phyloP scores from a whole-genome alignment of 2,113 vertebrate species.

The Oryzias melastigma region DNA sequence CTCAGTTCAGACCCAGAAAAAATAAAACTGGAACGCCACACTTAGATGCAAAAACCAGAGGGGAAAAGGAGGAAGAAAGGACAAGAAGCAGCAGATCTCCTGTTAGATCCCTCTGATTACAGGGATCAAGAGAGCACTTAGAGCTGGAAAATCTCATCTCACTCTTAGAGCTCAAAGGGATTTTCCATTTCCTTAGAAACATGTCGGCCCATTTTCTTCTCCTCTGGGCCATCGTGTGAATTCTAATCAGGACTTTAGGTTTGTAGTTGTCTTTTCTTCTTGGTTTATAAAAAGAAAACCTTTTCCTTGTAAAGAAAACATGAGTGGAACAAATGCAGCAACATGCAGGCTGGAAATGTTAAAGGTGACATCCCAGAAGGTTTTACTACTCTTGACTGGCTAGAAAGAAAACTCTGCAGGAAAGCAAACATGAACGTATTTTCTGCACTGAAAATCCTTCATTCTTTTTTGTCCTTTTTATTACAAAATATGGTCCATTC shows the following conservation, averaged over 20 bases:
- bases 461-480: too few species aligned
- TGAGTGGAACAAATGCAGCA: too few species aligned
- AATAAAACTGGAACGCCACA: too few species aligned
- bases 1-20: too few species aligned
- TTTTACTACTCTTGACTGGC: too few species aligned
- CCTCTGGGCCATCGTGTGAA: slow-evolving; percentile 14
- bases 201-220: slow-evolving; percentile 2
- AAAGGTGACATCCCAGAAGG: too few species aligned
- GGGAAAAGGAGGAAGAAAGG: not conserved
- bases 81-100: slow-evolving; percentile 16
- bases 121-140: slow-evolving; percentile 48
- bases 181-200: slow-evolving; percentile 37
- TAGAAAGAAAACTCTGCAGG: too few species aligned
- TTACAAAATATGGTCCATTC: too few species aligned
- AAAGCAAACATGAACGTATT: too few species aligned
- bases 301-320: not conserved
- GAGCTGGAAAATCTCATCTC: slow-evolving; percentile 47
- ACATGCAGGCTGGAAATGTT: too few species aligned
- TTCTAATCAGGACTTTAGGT: slow-evolving; percentile 14
- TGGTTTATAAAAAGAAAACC: slow-evolving; percentile 20
- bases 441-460: too few species aligned
- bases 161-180: slow-evolving; percentile 30
- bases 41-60: not conserved
- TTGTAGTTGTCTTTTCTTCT: not conserved
- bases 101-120: slow-evolving; percentile 43